phyloP scores from a whole-genome alignment of 2,888 invertebrate genomes.

The Monopis laevigella region DNA sequence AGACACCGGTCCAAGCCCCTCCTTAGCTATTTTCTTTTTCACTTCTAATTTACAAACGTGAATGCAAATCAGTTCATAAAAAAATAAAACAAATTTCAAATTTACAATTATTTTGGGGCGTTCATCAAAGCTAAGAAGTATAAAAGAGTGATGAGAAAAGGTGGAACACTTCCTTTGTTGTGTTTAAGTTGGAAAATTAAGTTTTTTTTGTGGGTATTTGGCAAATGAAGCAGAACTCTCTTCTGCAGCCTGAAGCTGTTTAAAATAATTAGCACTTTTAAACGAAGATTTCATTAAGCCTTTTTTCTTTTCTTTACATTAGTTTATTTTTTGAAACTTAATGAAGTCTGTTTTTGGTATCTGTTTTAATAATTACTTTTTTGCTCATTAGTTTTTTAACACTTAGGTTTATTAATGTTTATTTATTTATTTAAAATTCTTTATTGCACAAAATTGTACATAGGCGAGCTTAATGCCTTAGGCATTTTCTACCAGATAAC shows the following conservation, averaged over 20 bases:
- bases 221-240: slow-evolving; percentile 31
- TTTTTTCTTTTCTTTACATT: too few species aligned
- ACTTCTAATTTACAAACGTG: slow-evolving; percentile 34
- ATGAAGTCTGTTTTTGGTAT: too few species aligned
- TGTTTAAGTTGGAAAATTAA: slow-evolving; percentile 50
- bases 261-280: slow-evolving; percentile 8
- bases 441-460: too few species aligned
- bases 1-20: background rate
- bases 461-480: too few species aligned
- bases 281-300: too few species aligned
- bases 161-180: slow-evolving; percentile 44
- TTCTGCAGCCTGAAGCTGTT: background rate
- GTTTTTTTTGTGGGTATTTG: slow-evolving; percentile 33
- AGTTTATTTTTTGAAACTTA: too few species aligned
- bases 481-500: too few species aligned
- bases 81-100: slow-evolving; percentile 36
- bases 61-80: slow-evolving; percentile 45
- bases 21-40: background rate
- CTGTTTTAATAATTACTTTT: too few species aligned
- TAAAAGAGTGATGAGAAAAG: slow-evolving; percentile 31
- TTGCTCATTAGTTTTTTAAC: too few species aligned
- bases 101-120: slow-evolving; percentile 28
- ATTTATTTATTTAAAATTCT: too few species aligned
- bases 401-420: too few species aligned
- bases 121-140: slow-evolving; percentile 17